phyloP scores from a whole-genome alignment of 2,113 vertebrate genomes.

The Ictalurus punctatus region DNA sequence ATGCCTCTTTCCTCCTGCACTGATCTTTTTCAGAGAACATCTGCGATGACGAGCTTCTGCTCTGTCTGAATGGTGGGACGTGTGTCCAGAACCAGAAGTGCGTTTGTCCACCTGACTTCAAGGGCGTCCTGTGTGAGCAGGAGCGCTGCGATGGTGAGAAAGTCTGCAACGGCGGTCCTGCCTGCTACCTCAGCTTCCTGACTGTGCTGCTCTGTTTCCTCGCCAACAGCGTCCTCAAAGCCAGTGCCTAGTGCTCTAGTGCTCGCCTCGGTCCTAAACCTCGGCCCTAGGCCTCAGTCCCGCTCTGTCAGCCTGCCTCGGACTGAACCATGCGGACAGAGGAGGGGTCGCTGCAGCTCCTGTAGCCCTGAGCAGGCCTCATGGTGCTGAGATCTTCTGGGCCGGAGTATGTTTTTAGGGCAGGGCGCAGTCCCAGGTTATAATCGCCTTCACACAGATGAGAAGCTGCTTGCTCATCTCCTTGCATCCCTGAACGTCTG shows the following conservation, averaged over 20 bases:
- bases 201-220: constrained; percentile 67
- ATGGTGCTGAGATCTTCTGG: constrained; percentile 40
- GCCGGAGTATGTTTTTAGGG: constrained; percentile 24
- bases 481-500: constrained; percentile 38
- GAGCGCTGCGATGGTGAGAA: constrained; percentile 66
- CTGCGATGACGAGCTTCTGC: constrained; percentile 79
- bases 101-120: constrained; percentile 77
- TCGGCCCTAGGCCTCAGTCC: constrained; percentile 25
- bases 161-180: constrained; percentile 68
- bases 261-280: neutral
- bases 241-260: constrained; percentile 38
- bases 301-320: constrained; percentile 14
- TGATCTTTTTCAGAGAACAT: constrained; percentile 73
- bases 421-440: constrained; percentile 16
- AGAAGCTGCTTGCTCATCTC: constrained; percentile 37
- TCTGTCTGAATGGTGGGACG: constrained; percentile 90
- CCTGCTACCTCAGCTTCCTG: constrained; percentile 56
- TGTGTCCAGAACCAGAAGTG: constrained; percentile 87
- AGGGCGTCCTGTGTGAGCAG: constrained; percentile 81
- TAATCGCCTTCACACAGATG: constrained; percentile 36
- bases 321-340: constrained; percentile 26
- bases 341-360: constrained; percentile 13
- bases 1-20: neutral
- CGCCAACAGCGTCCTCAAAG: constrained; percentile 56
- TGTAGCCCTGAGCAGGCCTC: constrained; percentile 9